These are phyloP conservation scores for Calephelis perditalis DNA, from an alignment of 2,888 invertebrate species.

Conservation along the genomic window DNA sequence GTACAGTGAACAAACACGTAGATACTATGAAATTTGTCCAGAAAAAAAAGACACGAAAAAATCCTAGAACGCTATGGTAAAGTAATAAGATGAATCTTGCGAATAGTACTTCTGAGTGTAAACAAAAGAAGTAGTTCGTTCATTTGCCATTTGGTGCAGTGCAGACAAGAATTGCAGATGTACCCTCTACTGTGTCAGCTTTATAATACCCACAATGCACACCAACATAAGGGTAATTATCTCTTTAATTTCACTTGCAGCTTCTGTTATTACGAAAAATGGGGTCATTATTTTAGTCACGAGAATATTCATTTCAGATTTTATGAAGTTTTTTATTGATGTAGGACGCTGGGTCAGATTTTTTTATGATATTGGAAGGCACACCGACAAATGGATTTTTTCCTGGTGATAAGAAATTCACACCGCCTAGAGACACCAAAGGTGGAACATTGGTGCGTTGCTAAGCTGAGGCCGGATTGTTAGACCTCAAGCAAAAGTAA, in stretches of 20 bases:
- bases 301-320: background rate
- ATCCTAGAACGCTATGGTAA: background rate
- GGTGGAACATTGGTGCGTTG: too few relatives aligned
- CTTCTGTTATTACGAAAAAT: slow-evolving; percentile 5
- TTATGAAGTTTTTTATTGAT: too few relatives aligned
- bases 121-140: slow-evolving; percentile 26
- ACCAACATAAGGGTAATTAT: slow-evolving; percentile 20
- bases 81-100: slow-evolving; percentile 13
- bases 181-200: slow-evolving; percentile 26
- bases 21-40: background rate
- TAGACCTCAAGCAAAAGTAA: too few relatives aligned
- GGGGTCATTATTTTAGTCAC: slow-evolving; percentile 5
- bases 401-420: too few relatives aligned
- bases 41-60: slow-evolving; percentile 2
- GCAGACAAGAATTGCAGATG: slow-evolving; percentile 36
- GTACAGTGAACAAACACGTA: too few relatives aligned
- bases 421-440: too few relatives aligned
- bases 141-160: slow-evolving; percentile 38
- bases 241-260: slow-evolving; percentile 14
- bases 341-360: background rate
- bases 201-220: slow-evolving; percentile 20
- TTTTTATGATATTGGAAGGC: too few relatives aligned
- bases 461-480: too few relatives aligned
- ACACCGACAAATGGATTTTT: too few relatives aligned
- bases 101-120: slow-evolving; percentile 31